A percentile compares a stretch with the other conserved stretches of the same genome.
Evolutionary conservation across 1,140 invertebrate species (phyloP).

Genomic region (Drusus annulatus): DNA sequence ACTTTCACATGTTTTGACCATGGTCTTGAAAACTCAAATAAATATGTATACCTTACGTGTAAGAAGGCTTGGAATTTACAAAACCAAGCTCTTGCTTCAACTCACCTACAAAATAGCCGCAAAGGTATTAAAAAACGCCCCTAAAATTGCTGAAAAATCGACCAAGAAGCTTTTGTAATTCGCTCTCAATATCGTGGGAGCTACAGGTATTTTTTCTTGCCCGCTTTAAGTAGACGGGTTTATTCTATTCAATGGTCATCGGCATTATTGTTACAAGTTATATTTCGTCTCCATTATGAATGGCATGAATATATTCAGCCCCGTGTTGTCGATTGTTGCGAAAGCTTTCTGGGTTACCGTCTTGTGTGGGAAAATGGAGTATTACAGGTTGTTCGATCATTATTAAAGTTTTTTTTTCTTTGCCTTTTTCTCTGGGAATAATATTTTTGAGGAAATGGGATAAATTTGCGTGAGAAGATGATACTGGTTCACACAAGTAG

Average conservation of each 20-base stretch:
- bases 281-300: constrained; percentile 25
- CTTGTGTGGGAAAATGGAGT: constrained; percentile 14
- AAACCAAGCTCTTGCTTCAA: too few relatives aligned
- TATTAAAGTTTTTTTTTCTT: too few relatives aligned
- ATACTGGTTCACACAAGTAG: constrained; percentile 7
- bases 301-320: neutral
- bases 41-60: too few relatives aligned
- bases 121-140: too few relatives aligned
- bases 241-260: neutral
- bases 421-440: too few relatives aligned
- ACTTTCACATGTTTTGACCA: too few relatives aligned
- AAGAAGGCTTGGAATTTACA: too few relatives aligned
- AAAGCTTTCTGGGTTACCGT: neutral
- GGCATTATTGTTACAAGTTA: constrained; percentile 14
- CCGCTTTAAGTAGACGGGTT: neutral
- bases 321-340: constrained; percentile 20
- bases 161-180: too few relatives aligned
- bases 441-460: constrained; percentile 2
- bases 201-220: constrained; percentile 1
- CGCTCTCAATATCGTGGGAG: constrained; percentile 11
- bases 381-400: too few relatives aligned
- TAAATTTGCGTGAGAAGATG: neutral
- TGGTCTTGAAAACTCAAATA: too few relatives aligned
- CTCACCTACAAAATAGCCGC: too few relatives aligned
- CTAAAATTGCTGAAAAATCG: too few relatives aligned